Evolutionary conservation across 2,113 vertebrate genomes (phyloP).

Genomic region (Syngnathus typhle): DNA sequence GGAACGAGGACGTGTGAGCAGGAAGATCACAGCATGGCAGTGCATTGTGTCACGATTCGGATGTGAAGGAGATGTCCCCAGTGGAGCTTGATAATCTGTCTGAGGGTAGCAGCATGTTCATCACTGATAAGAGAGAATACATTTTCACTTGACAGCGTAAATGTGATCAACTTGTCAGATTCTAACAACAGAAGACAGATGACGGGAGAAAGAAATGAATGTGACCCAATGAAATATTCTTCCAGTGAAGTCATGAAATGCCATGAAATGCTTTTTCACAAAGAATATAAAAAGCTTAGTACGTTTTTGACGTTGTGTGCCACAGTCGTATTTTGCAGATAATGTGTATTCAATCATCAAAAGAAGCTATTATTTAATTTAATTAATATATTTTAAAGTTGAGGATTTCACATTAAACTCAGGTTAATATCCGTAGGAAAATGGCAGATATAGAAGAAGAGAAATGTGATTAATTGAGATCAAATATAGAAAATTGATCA

Average conservation of each 20-base stretch:
- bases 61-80: background rate
- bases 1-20: background rate
- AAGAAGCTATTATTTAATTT: too few species aligned
- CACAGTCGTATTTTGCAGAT: too few species aligned
- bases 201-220: background rate
- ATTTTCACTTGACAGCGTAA: background rate
- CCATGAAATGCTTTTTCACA: background rate
- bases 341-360: too few species aligned
- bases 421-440: too few species aligned
- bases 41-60: background rate
- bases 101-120: background rate
- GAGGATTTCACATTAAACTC: too few species aligned
- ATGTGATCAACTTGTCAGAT: background rate
- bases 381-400: too few species aligned
- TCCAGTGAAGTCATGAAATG: background rate
- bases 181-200: background rate
- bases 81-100: background rate
- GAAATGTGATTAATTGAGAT: too few species aligned
- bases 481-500: too few species aligned
- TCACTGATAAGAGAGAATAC: background rate
- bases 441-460: too few species aligned
- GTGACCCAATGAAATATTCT: background rate
- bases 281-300: too few species aligned
- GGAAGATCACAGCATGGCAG: background rate
- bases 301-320: too few species aligned